Evolutionary conservation across 2,113 vertebrate genomes (phyloP).

Genomic region (Hucho hucho): DNA sequence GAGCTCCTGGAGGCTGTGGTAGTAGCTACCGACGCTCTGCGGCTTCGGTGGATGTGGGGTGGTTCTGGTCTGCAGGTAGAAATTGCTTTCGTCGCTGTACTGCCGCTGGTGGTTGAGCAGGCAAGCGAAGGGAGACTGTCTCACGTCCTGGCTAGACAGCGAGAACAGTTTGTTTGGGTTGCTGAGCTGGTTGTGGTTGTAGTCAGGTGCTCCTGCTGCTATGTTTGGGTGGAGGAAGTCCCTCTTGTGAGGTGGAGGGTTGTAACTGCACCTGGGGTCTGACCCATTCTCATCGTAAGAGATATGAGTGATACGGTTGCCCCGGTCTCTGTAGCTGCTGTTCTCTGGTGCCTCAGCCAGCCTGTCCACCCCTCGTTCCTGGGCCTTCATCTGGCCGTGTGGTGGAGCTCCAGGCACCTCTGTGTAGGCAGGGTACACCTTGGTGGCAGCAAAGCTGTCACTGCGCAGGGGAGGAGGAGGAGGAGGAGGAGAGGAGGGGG

Average conservation of each 20-base stretch:
- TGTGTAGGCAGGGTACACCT: conserved; percentile 57
- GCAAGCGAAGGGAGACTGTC: conserved; percentile 54
- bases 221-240: conserved; percentile 48
- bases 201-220: conserved; percentile 45
- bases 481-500: conserved; percentile 67
- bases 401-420: conserved; percentile 57
- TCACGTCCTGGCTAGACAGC: conserved; percentile 79
- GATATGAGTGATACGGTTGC: not conserved
- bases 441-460: conserved; percentile 86
- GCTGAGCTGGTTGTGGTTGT: conserved; percentile 50
- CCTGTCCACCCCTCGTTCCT: conserved; percentile 60
- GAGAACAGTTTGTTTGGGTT: conserved; percentile 76
- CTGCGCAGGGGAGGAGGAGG: conserved; percentile 80
- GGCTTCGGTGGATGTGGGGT: conserved; percentile 49
- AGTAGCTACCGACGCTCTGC: conserved; percentile 67
- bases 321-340: conserved; percentile 33
- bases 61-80: conserved; percentile 59
- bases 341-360: conserved; percentile 57
- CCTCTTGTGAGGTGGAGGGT: conserved; percentile 44
- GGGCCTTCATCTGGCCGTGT: conserved; percentile 37
- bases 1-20: conserved; percentile 71
- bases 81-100: conserved; percentile 79
- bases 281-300: conserved; percentile 37
- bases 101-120: conserved; percentile 78
- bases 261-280: conserved; percentile 49